These are phyloP conservation scores for Darevskia nairensis DNA, from an alignment of 2,797 vertebrate species.

Conservation along the genomic window DNA sequence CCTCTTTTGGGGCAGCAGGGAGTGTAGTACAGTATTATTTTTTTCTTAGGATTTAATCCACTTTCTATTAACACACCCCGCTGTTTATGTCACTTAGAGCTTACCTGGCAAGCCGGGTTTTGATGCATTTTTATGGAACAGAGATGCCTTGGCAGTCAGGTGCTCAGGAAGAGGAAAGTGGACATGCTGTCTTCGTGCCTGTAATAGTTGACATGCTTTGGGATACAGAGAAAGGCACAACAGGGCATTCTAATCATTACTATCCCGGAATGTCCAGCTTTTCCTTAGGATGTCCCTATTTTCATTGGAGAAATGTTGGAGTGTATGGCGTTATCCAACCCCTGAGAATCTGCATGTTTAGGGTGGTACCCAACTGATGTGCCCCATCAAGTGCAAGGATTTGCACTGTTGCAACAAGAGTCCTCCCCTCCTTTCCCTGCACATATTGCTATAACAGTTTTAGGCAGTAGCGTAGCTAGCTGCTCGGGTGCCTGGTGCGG, in stretches of 20 bases:
- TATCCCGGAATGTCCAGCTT: too few species aligned
- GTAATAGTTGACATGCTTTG: background rate
- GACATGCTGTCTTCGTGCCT: background rate
- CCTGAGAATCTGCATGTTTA: too few species aligned
- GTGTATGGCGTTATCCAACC: too few species aligned
- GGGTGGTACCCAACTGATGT: too few species aligned
- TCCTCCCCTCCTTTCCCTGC: too few species aligned
- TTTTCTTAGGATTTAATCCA: background rate
- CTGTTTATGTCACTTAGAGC: background rate
- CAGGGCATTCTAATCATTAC: background rate
- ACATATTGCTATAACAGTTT: too few species aligned
- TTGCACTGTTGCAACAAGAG: too few species aligned
- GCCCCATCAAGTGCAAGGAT: too few species aligned
- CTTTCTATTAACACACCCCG: background rate
- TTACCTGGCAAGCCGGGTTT: background rate
- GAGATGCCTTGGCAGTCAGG: fast-evolving
- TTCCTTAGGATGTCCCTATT: too few species aligned
- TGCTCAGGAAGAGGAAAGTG: background rate
- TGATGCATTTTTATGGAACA: background rate
- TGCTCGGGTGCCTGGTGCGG: too few species aligned
- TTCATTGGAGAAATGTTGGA: too few species aligned
- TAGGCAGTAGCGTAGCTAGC: too few species aligned
- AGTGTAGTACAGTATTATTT: background rate
- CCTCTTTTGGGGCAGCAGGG: background rate
- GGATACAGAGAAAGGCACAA: background rate